Base-by-base conservation (phyloP, 2,113 vertebrate genomes). In the Rhadina sibilatrix region DNA sequence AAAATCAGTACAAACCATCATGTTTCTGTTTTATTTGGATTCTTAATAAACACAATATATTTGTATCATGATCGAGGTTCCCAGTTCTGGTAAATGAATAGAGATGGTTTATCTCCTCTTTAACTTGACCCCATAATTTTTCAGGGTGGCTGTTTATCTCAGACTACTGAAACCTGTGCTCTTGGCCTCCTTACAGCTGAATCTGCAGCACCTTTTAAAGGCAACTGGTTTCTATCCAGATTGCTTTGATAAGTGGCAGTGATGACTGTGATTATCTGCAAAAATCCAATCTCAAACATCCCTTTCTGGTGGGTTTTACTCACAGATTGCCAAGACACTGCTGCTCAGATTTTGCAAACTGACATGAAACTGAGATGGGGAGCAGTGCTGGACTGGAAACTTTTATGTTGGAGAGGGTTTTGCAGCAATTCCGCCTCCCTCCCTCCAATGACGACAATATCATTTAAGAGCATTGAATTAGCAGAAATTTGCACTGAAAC, bases 381-480 rank as follows among this genome's bases (percentile, higher is more conserved):
- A 71, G 17, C 15, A 31, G 14, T 16, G 27, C 40, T 40, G 46
- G 33, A 33, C 17, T 63, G 75, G 66, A 94, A 93, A 79, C 19
- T 21, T 79, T 14, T 27, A 28, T 52, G 19, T 30, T 52, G 44
- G 89, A 64, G 70, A 79, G 30, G 23, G 10, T 63, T 92, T 83
- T 84, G 60, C 23, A 54, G 46, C 19, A 80, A 72, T 76, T 49
- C 8, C 0, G 0, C 5, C 1, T 3, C 4, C 2, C 19, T 6
- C 1, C 13, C 7, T 15, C 5, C 8, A 37, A 10, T 10, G 13
- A 30, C 12, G 13, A 30, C 12, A 20, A 8, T 50, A 82, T 47
- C 33, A 38, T 42, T 63, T 37, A 78, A 79, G 18, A 27, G 22
- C 21, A 68, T 56, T 9, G 52, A 72, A 69, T 72, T 30, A 72